Evolutionary conservation across 2,888 invertebrate species (phyloP).

Genomic region (Nephrocerus scutellatus): DNA sequence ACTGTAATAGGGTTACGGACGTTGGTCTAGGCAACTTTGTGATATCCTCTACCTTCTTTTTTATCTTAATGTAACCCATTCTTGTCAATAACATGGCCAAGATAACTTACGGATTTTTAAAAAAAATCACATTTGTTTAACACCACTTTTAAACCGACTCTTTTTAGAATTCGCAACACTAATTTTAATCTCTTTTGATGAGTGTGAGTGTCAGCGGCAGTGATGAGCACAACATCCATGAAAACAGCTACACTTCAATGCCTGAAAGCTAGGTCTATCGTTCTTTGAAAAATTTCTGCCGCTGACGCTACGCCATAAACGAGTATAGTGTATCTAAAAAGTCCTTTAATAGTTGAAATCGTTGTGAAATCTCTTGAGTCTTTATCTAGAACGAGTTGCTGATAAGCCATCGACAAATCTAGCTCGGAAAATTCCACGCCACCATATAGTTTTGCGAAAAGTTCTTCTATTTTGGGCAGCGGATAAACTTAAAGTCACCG

Average conservation of each 20-base stretch:
- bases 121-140: constrained; percentile 15
- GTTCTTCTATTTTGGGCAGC: constrained; percentile 28
- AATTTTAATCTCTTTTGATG: constrained; percentile 26
- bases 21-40: too few relatives aligned
- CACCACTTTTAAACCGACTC: constrained; percentile 27
- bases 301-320: constrained; percentile 40
- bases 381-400: constrained; percentile 35
- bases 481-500: constrained; percentile 25
- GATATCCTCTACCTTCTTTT: too few relatives aligned
- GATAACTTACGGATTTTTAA: constrained; percentile 22
- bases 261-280: constrained; percentile 31
- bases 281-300: constrained; percentile 37
- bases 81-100: constrained; percentile 32
- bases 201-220: constrained; percentile 20
- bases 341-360: constrained; percentile 27
- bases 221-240: constrained; percentile 32
- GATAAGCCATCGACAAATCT: constrained; percentile 34
- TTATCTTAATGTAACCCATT: constrained; percentile 30
- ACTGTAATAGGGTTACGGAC: too few relatives aligned
- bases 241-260: constrained; percentile 16
- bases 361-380: constrained; percentile 26
- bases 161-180: constrained; percentile 22
- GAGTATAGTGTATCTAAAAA: constrained; percentile 22
- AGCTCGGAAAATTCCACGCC: constrained; percentile 24
- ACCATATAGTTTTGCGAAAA: constrained; percentile 24